Conservation (phyloP, 2,113 vertebrate genomes). For the Solea solea region DNA sequence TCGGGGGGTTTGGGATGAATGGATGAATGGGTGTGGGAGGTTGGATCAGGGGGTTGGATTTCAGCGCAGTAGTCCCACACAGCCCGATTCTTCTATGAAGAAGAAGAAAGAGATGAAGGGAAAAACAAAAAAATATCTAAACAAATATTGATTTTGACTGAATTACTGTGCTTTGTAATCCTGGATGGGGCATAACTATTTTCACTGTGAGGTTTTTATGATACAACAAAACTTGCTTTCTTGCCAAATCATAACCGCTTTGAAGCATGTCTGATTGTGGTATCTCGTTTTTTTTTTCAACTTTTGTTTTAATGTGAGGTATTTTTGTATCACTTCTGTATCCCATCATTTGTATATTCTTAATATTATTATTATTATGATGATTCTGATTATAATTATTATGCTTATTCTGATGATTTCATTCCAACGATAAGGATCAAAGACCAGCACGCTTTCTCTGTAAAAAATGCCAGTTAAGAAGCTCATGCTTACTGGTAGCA, state of each 20-base stretch:
- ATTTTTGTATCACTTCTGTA: constrained; percentile 82
- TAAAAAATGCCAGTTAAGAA: constrained; percentile 68
- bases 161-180: constrained; percentile 86
- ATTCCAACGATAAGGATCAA: constrained; percentile 78
- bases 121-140: constrained; percentile 62
- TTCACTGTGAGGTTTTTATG: constrained; percentile 87
- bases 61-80: constrained; percentile 68
- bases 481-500: constrained; percentile 78
- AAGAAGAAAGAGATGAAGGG: constrained; percentile 73
- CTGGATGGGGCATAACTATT: constrained; percentile 84
- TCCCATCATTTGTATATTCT: constrained; percentile 80
- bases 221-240: constrained; percentile 83
- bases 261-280: constrained; percentile 83
- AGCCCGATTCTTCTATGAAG: constrained; percentile 76
- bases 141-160: constrained; percentile 81
- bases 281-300: constrained; percentile 62
- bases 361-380: constrained; percentile 77
- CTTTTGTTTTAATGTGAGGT: constrained; percentile 74
- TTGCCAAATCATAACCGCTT: constrained; percentile 84
- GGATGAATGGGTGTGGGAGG: not conserved
- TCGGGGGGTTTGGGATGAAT: not conserved
- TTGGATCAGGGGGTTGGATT: constrained; percentile 33
- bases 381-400: constrained; percentile 66
- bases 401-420: constrained; percentile 78
- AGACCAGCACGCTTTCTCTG: constrained; percentile 73